A percentile compares a stretch with the other conserved stretches of the same genome.
Evolutionary conservation across 2,113 vertebrate species (phyloP).

Genomic region (Caranx melampygus): DNA sequence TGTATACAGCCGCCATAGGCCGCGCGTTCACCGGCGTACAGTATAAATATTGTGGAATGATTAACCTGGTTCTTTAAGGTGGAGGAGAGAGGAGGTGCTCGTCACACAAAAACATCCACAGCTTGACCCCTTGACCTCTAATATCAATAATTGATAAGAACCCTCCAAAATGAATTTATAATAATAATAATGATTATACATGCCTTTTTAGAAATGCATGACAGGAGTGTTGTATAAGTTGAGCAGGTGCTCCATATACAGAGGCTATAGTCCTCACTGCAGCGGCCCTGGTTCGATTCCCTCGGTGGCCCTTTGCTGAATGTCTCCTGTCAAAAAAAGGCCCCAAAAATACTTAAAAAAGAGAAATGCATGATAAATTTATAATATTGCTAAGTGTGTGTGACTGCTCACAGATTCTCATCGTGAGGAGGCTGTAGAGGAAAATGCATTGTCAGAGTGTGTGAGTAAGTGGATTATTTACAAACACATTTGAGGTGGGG

Average conservation of each 20-base stretch:
- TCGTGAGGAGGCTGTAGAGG: too few species aligned
- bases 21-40: constrained; percentile 51
- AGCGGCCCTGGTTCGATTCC: too few species aligned
- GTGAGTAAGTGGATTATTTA: not conserved
- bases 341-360: too few species aligned
- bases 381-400: not conserved
- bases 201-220: not conserved
- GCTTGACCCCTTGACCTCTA: rapidly evolving
- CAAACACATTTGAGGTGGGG: not conserved
- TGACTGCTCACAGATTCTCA: not conserved
- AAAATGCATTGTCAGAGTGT: not conserved
- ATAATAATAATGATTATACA: not conserved
- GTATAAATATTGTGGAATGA: constrained; percentile 63
- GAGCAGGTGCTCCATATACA: too few species aligned
- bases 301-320: too few species aligned
- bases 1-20: constrained; percentile 58
- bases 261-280: too few species aligned
- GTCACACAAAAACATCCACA: not conserved
- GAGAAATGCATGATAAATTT: not conserved
- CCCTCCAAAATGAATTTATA: not conserved
- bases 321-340: too few species aligned
- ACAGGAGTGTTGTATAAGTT: too few species aligned
- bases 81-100: not conserved
- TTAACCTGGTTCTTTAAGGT: constrained; percentile 37
- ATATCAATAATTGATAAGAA: not conserved